Base-by-base conservation (phyloP, 2,797 vertebrate genomes). In the Manis crassicaudata region DNA sequence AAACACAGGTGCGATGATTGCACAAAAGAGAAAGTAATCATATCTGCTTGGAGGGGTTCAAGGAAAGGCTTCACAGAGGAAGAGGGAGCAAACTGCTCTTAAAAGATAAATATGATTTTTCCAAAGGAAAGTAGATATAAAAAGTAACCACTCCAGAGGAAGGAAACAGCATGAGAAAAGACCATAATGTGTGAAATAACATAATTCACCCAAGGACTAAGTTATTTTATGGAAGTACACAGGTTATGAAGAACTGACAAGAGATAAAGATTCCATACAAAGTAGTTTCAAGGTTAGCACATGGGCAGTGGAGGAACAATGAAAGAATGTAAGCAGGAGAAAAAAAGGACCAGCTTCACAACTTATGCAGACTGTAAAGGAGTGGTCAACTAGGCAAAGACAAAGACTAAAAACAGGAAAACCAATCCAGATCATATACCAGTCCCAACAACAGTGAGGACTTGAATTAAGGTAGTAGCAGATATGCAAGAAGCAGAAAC, bases 31-130 rank as follows among this genome's bases (percentile, higher is more conserved):
- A 92, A 72, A 77, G 20, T 73, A 88, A 85, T 50, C n/a, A 46
- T 20, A 93, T 60, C 20, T 87, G 56, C 8, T 83, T 81, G 32
- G 32, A 83, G 13, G 7, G 58, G 27, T 76, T 52, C 77, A 25
- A 46, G 21, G 35, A 58, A 83, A 82, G 37, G 7, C 43, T 80
- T 84, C 75, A 25, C 70, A 73, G 40, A 87, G 27, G 17, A 87
- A 67, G 7, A 83, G 27, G 54, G 58, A 63, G 14, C 52, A 67
- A 84, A 81, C 67, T 58, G 52, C 13, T 37, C 67, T 40, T 13
- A 73, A 87, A 94, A 72, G 35, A 68, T 60, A 90, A 90, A n/a
- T 23, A 68, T 16, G 50, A 75, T 37, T 94, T 94, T 94, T 73
- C 25, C 62, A 92, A 73, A 90, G 35, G 16, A 14, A 93, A 35